These are phyloP conservation scores for Rhagoletis pomonella DNA, from an alignment of 1,140 invertebrate genomes.

Conservation along the genomic window DNA sequence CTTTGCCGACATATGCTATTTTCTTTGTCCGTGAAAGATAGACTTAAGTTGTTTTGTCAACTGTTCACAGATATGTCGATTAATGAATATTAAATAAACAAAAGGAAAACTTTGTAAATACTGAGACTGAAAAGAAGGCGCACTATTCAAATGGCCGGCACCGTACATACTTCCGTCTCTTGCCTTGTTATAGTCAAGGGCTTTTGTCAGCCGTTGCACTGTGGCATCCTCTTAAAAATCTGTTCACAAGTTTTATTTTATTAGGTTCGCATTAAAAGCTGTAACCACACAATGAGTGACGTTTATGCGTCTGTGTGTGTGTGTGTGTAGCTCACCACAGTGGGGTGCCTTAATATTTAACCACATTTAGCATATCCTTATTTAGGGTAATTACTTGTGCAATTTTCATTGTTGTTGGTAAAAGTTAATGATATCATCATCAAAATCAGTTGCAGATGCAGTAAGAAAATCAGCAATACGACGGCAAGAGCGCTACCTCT, in stretches of 20 bases:
- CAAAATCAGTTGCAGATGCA: conserved; percentile 27
- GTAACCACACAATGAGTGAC: background rate
- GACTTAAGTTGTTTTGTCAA: no score
- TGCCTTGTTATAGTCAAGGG: background rate
- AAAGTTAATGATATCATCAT: conserved; percentile 47
- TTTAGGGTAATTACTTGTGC: conserved; percentile 56
- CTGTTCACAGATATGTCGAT: no score
- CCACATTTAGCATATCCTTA: conserved; percentile 56
- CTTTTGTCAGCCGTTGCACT: conserved; percentile 23
- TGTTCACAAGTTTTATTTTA: conserved; percentile 53
- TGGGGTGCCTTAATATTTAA: conserved; percentile 53
- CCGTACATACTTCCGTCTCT: no score
- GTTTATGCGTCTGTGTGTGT: background rate
- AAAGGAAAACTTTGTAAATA: no score
- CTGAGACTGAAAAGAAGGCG: no score
- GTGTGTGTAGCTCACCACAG: background rate
- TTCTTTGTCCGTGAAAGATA: no score
- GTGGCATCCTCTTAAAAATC: conserved; percentile 32
- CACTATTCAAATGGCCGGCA: no score
- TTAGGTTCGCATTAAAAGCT: conserved; percentile 40
- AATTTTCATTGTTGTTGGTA: conserved; percentile 53
- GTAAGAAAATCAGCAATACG: background rate
- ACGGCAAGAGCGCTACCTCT: background rate
- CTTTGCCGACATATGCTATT: no score
- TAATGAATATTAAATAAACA: no score